Evolutionary conservation across 2,888 invertebrate species (phyloP).

Genomic region (Micoletzkya japonica): DNA sequence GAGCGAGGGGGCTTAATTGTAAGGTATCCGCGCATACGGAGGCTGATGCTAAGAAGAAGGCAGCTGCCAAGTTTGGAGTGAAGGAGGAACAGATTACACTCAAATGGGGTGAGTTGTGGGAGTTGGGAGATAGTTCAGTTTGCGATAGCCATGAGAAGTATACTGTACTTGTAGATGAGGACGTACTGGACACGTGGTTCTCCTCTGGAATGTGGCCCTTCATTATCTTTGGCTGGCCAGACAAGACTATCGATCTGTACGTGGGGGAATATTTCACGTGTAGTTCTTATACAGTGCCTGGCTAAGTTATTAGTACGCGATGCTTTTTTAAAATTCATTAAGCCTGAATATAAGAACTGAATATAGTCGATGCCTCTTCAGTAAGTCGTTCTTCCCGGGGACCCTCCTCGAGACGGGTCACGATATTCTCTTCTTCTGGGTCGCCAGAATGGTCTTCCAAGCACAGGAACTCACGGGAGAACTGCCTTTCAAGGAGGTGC

Average conservation of each 20-base stretch:
- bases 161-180: conserved; percentile 74
- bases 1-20: no score
- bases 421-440: conserved; percentile 98
- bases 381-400: conserved; percentile 84
- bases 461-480: conserved; percentile 85
- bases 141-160: not conserved
- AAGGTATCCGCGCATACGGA: conserved; percentile 73
- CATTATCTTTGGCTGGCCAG: conserved; percentile 95
- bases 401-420: conserved; percentile 83
- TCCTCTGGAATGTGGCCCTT: conserved; percentile 95
- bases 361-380: not conserved
- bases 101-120: conserved; percentile 64
- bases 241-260: conserved; percentile 66
- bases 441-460: conserved; percentile 98
- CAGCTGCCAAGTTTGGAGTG: conserved; percentile 75
- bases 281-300: not conserved
- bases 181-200: conserved; percentile 99
- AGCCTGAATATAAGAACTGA: no score
- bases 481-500: conserved; percentile 81
- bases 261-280: not conserved
- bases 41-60: conserved; percentile 80
- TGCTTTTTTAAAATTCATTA: no score
- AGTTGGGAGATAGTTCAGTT: not conserved
- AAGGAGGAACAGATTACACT: conserved; percentile 66
- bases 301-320: no score